These are phyloP conservation scores for Triops cancriformis DNA, from an alignment of 1,140 invertebrate genomes.

Conservation along the genomic window DNA sequence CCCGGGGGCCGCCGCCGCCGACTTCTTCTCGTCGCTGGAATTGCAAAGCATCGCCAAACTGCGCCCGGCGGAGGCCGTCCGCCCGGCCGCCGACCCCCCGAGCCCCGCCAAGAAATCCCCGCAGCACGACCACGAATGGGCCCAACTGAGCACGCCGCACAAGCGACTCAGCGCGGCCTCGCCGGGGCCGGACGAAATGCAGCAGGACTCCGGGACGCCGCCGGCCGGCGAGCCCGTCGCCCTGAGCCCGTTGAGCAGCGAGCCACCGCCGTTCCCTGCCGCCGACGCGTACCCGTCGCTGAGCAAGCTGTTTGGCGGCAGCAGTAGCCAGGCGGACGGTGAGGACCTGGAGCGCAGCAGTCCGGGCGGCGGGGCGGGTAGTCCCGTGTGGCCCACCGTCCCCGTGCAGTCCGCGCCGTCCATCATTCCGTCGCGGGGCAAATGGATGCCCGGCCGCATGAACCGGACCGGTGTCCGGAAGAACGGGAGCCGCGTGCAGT, in stretches of 20 bases:
- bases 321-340: background rate
- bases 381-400: constrained; percentile 33
- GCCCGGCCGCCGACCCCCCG: background rate
- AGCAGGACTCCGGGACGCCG: background rate
- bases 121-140: background rate
- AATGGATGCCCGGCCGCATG: constrained; percentile 55
- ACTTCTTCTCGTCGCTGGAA: constrained; percentile 76
- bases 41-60: constrained; percentile 51
- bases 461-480: constrained; percentile 37
- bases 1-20: constrained; percentile 59
- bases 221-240: background rate
- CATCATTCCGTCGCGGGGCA: constrained; percentile 59
- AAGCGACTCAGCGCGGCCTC: background rate
- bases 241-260: background rate
- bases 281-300: background rate
- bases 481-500: constrained; percentile 46
- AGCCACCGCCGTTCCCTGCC: background rate
- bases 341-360: background rate
- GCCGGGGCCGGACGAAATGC: background rate
- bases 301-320: constrained; percentile 7
- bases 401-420: constrained; percentile 37
- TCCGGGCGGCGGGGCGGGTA: background rate
- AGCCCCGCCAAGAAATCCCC: background rate
- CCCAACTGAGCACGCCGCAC: background rate
- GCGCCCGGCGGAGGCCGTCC: background rate